These are phyloP conservation scores for Bombus superbus DNA, from an alignment of 1,140 invertebrate genomes.

Conservation along the genomic window DNA sequence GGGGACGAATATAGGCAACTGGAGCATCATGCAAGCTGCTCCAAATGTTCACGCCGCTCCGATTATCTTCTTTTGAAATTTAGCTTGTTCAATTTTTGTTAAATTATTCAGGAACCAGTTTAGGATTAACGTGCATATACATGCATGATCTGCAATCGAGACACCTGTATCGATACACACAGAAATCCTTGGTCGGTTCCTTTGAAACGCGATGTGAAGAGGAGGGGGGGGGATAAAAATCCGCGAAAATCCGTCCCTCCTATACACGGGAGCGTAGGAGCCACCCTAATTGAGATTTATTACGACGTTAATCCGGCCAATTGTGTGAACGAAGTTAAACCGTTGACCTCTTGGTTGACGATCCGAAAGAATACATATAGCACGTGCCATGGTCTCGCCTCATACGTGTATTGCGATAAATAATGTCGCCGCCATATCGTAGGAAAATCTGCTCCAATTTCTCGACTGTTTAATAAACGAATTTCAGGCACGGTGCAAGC, in stretches of 20 bases:
- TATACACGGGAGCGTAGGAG: slow-evolving; percentile 35
- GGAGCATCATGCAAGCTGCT: background rate
- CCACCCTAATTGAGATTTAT: slow-evolving; percentile 77
- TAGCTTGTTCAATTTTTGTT: too few species aligned
- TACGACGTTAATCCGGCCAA: slow-evolving; percentile 75
- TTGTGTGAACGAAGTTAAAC: slow-evolving; percentile 77
- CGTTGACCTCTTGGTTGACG: slow-evolving; percentile 73
- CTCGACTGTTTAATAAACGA: background rate
- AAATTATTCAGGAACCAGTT: too few species aligned
- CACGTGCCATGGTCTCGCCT: slow-evolving; percentile 59
- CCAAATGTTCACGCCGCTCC: background rate
- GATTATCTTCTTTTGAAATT: too few species aligned
- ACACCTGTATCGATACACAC: background rate
- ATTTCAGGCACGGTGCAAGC: background rate
- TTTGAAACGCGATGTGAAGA: background rate
- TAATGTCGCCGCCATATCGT: slow-evolving; percentile 6
- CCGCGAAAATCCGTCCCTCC: slow-evolving; percentile 28
- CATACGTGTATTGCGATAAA: slow-evolving; percentile 21
- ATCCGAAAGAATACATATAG: slow-evolving; percentile 59
- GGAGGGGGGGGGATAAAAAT: slow-evolving; percentile 23
- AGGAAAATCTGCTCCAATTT: slow-evolving; percentile 29
- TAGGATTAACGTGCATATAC: too few species aligned
- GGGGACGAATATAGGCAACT: slow-evolving; percentile 2
- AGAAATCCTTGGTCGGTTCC: background rate
- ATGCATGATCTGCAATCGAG: background rate